Conservation (phyloP, 2,113 vertebrate species). For the Pseudopodoces humilis region DNA sequence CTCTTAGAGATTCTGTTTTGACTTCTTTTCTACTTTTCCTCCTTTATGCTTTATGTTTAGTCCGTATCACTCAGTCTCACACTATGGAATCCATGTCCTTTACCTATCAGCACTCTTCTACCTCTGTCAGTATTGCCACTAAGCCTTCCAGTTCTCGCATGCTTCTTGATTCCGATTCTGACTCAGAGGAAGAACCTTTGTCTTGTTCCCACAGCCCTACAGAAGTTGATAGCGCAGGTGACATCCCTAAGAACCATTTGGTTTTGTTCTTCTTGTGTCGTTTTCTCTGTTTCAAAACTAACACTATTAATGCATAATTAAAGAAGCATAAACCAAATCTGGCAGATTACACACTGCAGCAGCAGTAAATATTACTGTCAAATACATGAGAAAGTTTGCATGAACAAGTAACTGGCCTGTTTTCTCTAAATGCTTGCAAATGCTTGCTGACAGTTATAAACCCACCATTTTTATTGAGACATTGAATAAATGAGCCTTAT, state of each 20-base stretch:
- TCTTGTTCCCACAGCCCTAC: conserved; percentile 78
- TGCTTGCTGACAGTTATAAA: conserved; percentile 1
- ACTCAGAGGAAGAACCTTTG: conserved; percentile 81
- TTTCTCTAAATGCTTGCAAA: background rate
- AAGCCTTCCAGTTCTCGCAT: conserved; percentile 82
- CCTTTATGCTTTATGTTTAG: conserved; percentile 74
- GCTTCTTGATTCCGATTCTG: conserved; percentile 84
- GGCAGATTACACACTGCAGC: background rate
- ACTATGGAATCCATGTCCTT: conserved; percentile 95
- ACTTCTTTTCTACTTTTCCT: conserved; percentile 63
- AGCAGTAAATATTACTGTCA: background rate
- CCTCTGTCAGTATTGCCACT: conserved; percentile 90
- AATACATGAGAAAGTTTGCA: conserved; percentile 7
- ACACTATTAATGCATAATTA: conserved; percentile 24
- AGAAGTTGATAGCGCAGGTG: conserved; percentile 88
- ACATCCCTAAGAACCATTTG: conserved; percentile 68
- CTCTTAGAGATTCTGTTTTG: conserved; percentile 27
- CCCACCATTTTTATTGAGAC: background rate
- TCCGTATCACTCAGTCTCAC: conserved; percentile 92
- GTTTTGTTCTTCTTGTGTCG: conserved; percentile 1
- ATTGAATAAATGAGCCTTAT: background rate
- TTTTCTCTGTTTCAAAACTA: conserved; percentile 54
- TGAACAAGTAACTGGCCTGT: conserved; percentile 38
- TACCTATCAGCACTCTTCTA: conserved; percentile 93
- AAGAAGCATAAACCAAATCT: background rate